Evolutionary conservation across 1,140 invertebrate genomes (phyloP), one percentile per base, ranked within the genome.

Genomic region (Drosophila yakuba): DNA sequence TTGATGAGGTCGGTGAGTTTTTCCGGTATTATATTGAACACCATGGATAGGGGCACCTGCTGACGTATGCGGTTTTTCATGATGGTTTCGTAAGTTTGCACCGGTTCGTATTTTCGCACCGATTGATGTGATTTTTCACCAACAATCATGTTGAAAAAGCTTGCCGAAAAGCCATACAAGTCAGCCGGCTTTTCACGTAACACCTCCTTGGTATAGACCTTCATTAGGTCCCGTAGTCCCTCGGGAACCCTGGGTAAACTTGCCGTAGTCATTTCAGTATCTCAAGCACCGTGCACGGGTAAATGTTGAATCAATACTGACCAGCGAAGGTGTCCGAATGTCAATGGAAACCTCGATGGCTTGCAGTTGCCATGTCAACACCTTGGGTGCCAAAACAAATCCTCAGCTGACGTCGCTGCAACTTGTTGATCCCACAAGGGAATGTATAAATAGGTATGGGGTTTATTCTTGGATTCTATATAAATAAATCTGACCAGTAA

Each of bases 1-100:
- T 94, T 94, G 79, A 94, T 93, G 20, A 94, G 62, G 23, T 93
- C 92, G 2, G 93, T 91, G 0, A 94, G 86, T 3, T 93, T 93
- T n/a, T 91, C 74, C 8, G 94, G 94, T 89, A 94, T 93, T 55
- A 93, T 93, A 2, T 93, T 92, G 17, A 92, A 91, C 1, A 93
- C 63, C 23, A 91, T 74, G 5, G 92, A 80, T 12, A 92, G 23
- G 1, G 89, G 89, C 12, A 90, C 47, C 48, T 91, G 84, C 35
- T 89, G 75, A 28, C 64, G 57, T 20, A 66, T 50, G 2, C 86
- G 71, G 25, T 74, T 90, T 74, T 80, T 80, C 62, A 90, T 72
- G 4, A 83, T 86, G 43, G 50, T 83, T 88, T 85, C 69, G 35
- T 77, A 85, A 57, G 69, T 80, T 51, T 88, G 84, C 10, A 50